Evolutionary conservation across 2,888 invertebrate species (phyloP).

Genomic region (Lasioglossum malachurum): DNA sequence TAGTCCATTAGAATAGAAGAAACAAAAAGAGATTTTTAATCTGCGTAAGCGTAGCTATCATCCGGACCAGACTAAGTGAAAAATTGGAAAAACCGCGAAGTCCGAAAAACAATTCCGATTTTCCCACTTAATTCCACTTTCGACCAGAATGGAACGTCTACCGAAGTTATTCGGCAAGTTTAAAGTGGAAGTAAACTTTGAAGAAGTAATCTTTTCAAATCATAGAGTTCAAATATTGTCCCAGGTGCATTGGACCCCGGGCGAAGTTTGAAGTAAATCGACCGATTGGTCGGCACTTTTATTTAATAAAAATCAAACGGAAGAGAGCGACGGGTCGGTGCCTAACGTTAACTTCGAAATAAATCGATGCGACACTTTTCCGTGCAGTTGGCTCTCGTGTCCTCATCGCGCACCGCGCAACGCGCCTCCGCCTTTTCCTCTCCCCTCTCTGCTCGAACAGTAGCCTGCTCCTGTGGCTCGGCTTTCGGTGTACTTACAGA

Average conservation of each 20-base stretch:
- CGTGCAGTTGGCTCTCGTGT: conserved; percentile 67
- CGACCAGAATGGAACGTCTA: not conserved
- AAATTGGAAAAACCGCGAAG: not conserved
- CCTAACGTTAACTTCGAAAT: conserved; percentile 5
- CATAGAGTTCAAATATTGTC: conserved; percentile 14
- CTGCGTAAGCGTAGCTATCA: not conserved
- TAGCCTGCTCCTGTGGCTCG: conserved; percentile 52
- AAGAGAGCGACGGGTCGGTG: not conserved
- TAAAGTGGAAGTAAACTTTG: not conserved
- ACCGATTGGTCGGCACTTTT: conserved; percentile 43
- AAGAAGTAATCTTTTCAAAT: conserved; percentile 7
- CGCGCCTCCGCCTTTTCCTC: not conserved
- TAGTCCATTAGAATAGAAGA: not conserved
- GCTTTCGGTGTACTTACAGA: conserved; percentile 65
- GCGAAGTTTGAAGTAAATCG: conserved; percentile 17
- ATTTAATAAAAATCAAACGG: not conserved
- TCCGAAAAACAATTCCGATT: not conserved
- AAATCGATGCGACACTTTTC: conserved; percentile 67
- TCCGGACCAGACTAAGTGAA: not conserved
- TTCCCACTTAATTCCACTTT: not conserved
- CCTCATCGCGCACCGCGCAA: conserved; percentile 32
- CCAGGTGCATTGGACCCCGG: conserved; percentile 1
- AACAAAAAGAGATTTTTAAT: not conserved
- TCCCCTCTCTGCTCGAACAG: conserved; percentile 20
- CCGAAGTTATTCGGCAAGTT: not conserved